Conservation (phyloP, 1,140 invertebrate species). For the Hylaeus anthracinus region DNA sequence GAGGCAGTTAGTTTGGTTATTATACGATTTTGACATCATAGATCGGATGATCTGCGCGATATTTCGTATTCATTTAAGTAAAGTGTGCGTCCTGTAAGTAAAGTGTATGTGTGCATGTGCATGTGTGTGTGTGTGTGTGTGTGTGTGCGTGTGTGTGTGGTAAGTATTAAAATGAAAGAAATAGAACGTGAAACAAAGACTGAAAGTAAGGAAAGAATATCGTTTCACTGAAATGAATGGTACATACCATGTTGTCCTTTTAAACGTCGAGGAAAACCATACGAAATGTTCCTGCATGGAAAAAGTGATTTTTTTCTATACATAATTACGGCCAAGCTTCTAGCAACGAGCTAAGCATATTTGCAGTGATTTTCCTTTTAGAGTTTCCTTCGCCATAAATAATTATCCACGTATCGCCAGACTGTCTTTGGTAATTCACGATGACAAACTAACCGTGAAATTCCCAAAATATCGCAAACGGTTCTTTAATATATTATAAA, state of each 20-base stretch:
- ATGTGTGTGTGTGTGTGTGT: background rate
- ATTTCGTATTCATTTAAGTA: background rate
- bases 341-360: background rate
- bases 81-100: too few species aligned
- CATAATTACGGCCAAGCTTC: background rate
- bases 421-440: background rate
- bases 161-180: background rate
- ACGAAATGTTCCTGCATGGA: slow-evolving; percentile 26
- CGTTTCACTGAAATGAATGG: slow-evolving; percentile 2
- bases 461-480: background rate
- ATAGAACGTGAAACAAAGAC: background rate
- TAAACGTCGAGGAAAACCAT: slow-evolving; percentile 8
- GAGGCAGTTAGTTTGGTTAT: too few species aligned
- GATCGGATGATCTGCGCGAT: slow-evolving; percentile 3
- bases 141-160: background rate
- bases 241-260: slow-evolving; percentile 32
- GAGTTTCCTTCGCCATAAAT: background rate
- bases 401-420: background rate
- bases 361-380: slow-evolving; percentile 15
- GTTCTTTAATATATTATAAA: background rate
- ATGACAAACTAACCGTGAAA: background rate
- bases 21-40: slow-evolving; percentile 18
- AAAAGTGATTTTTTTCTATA: slow-evolving; percentile 10
- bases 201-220: background rate
- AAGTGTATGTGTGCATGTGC: background rate